Evolutionary conservation across 1,140 invertebrate genomes (phyloP).

Genomic region (Gryllus bimaculatus): DNA sequence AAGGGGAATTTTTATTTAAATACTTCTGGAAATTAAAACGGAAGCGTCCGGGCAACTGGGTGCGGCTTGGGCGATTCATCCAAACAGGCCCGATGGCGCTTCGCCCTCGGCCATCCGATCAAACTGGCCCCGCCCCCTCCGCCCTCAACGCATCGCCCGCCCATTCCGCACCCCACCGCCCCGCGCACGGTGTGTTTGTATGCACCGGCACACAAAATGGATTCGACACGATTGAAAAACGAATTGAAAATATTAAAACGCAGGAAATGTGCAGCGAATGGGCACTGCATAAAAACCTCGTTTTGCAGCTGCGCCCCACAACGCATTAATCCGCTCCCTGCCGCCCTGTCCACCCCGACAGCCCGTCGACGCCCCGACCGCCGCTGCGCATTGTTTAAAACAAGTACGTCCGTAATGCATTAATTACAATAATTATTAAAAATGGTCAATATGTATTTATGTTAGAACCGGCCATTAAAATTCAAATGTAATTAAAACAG

Average conservation of each 20-base stretch:
- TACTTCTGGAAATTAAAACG: not conserved
- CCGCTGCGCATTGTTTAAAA: not conserved
- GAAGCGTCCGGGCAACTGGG: not conserved
- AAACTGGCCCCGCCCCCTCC: not conserved
- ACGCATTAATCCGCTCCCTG: not conserved
- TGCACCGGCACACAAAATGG: not conserved
- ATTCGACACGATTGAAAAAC: conserved; percentile 4
- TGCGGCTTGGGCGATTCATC: not conserved
- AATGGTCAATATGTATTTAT: conserved; percentile 6
- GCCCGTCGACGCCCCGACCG: not conserved
- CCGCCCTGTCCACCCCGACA: not conserved
- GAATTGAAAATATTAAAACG: conserved; percentile 6
- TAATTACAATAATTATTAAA: conserved; percentile 6
- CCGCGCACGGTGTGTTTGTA: not conserved
- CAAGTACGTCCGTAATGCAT: not conserved
- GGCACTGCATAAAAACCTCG: not conserved
- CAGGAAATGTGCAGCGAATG: not conserved
- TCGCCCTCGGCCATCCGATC: not conserved
- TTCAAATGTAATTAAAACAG: conserved; percentile 6
- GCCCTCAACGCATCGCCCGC: no score
- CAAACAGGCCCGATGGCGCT: not conserved
- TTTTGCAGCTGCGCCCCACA: not conserved
- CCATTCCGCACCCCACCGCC: not conserved
- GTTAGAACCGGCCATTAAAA: not conserved
- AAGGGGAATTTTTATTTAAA: not conserved